A percentile compares a stretch with the other conserved stretches of the same genome.
phyloP scores from a whole-genome alignment of 92 coral and sea anemone species.

The Micromussa lordhowensis region DNA sequence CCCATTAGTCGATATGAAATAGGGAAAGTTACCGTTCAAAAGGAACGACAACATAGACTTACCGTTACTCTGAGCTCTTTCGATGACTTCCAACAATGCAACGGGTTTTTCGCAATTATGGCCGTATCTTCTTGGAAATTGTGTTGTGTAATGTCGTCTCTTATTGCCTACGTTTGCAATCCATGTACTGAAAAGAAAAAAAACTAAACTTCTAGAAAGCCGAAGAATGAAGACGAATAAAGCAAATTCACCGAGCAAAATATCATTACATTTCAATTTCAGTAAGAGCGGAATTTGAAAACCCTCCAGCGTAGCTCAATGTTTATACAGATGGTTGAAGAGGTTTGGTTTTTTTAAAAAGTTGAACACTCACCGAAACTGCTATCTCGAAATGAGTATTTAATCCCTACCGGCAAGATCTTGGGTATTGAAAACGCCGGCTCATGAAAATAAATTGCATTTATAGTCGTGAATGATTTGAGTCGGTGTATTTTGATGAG shows the following conservation, averaged over 20 bases:
- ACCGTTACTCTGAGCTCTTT: neutral
- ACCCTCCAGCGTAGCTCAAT: neutral
- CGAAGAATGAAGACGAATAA: neutral
- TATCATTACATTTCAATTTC: neutral
- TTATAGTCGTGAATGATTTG: neutral
- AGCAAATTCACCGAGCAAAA: neutral
- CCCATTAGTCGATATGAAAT: neutral
- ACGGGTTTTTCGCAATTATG: neutral
- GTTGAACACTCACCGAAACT: neutral
- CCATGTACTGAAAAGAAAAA: neutral
- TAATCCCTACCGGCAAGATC: neutral
- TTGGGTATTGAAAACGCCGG: constrained; percentile 1
- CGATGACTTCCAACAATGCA: neutral
- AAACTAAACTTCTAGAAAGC: neutral
- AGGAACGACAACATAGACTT: neutral
- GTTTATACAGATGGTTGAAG: neutral
- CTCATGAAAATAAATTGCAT: constrained; percentile 15
- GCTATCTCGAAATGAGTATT: constrained; percentile 17
- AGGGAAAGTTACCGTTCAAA: neutral
- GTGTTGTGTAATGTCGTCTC: neutral
- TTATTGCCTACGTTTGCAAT: neutral
- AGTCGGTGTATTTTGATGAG: constrained; percentile 18
- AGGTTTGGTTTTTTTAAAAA: neutral
- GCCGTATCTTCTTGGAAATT: neutral
- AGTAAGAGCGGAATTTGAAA: neutral